phyloP scores from a whole-genome alignment of 2,888 invertebrate species.

The Pseudolycoriella hygida region DNA sequence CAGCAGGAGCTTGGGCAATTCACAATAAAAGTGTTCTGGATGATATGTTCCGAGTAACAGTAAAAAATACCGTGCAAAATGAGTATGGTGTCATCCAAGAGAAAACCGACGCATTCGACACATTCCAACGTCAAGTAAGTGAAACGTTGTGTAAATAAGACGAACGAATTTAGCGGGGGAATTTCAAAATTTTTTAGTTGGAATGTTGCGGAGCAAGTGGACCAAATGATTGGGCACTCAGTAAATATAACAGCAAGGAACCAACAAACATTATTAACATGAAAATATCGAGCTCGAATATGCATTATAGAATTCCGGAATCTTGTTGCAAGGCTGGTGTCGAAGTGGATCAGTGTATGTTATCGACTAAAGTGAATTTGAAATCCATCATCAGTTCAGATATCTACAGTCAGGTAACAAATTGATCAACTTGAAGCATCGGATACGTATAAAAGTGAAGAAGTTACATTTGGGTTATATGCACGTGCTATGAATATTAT shows the following conservation, averaged over 20 bases:
- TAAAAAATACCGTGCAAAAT: conserved; percentile 42
- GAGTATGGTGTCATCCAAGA: conserved; percentile 39
- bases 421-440: too few relatives aligned
- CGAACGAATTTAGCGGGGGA: background rate
- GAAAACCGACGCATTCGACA: conserved; percentile 44
- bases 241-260: conserved; percentile 35
- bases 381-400: too few relatives aligned
- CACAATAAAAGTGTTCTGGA: conserved; percentile 48
- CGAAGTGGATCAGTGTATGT: conserved; percentile 29
- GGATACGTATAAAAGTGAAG: too few relatives aligned
- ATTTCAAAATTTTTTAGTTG: conserved; percentile 31
- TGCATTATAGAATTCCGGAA: conserved; percentile 39
- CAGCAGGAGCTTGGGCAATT: conserved; percentile 60
- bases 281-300: conserved; percentile 32
- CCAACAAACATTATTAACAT: conserved; percentile 30
- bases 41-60: conserved; percentile 41
- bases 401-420: too few relatives aligned
- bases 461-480: too few relatives aligned
- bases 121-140: conserved; percentile 42
- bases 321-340: conserved; percentile 36
- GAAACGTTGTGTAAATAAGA: conserved; percentile 2
- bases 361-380: background rate
- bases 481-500: too few relatives aligned
- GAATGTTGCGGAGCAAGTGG: conserved; percentile 62
- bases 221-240: conserved; percentile 52